Base-by-base conservation (phyloP, 2,797 vertebrate genomes). In the Picus viridis region DNA sequence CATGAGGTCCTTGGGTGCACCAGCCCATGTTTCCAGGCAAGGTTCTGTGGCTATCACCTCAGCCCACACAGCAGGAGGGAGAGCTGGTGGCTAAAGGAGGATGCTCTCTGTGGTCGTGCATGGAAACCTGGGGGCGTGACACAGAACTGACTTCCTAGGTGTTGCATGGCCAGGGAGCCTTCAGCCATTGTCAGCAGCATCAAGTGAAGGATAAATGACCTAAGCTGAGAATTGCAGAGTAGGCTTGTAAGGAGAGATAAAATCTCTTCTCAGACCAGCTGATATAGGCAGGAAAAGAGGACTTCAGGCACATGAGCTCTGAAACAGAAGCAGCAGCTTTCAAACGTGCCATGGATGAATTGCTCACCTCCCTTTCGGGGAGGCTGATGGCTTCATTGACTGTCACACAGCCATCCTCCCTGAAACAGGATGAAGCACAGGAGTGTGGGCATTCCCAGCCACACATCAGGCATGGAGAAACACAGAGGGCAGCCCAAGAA, bases 271-370 rank as follows among this genome's bases (percentile, higher is more conserved):
- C 89, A 84, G 78, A 93, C 78, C 64, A 74, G 86, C 61, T 39
- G 90, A 95, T 74, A 82, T 9, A 84, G 78, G 5, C 71, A 20
- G 43, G n/a, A 67, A 73, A 41, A 15, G 64, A 86, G 84, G 65
- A 58, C 30, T 93, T 88, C 86, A 92, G 78, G 57, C 86, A 79
- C 64, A 26, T 0, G 6, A 74, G 78, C 75, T 67, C 81, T 32
- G 62, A 84, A 87, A 94, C n/a, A 88, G 90, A 91, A 91, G 71
- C 64, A 92, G 64, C 74, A 91, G 72, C 86, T 86, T 94, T 30
- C 26, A 57, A 41, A 80, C 80, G 82, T 29, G 72, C 86, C 45
- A 64, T 89, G 70, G 77, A 63, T 89, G 88, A 92, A 82, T 74
- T 61, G 70, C 58, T 63, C 4, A 0, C 49, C 63, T 65, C 76